phyloP scores from a whole-genome alignment of 2,797 vertebrate genomes.

The Gadopsis marmoratus region DNA sequence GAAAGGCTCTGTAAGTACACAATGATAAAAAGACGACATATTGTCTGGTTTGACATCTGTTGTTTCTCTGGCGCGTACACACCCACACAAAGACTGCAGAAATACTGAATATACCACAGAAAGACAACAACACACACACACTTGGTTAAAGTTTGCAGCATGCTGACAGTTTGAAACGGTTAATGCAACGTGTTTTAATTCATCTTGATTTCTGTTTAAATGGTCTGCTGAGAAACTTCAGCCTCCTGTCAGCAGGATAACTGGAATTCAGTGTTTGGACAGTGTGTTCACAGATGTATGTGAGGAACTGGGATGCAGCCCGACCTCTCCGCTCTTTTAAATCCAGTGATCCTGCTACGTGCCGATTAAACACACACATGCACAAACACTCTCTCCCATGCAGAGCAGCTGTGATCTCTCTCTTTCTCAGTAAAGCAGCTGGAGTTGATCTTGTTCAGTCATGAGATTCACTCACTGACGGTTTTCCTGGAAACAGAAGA shows the following conservation, averaged over 20 bases:
- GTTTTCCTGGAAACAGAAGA: conserved; percentile 62
- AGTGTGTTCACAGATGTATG: conserved; percentile 35
- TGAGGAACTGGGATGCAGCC: conserved; percentile 40
- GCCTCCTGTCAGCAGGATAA: conserved; percentile 26
- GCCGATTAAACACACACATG: conserved; percentile 44
- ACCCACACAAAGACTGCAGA: conserved; percentile 25
- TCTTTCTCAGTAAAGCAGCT: conserved; percentile 65
- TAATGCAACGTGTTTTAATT: neutral
- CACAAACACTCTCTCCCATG: neutral
- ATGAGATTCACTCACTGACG: conserved; percentile 46
- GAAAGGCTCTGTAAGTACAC: conserved; percentile 94
- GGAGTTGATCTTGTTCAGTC: conserved; percentile 44
- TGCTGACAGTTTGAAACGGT: conserved; percentile 13
- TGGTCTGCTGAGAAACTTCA: neutral
- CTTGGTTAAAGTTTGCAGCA: neutral
- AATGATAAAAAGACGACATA: neutral
- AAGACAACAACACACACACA: conserved; percentile 4
- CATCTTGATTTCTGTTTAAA: neutral
- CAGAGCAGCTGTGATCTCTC: conserved; percentile 55
- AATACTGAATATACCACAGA: conserved; percentile 15
- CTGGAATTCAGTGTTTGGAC: conserved; percentile 59
- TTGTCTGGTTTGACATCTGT: conserved; percentile 31
- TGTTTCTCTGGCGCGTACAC: neutral
- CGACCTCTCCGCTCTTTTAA: conserved; percentile 41
- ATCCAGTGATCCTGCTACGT: conserved; percentile 42